Evolutionary conservation across 2,888 invertebrate genomes (phyloP), one percentile per base, ranked within the genome.

Genomic region (Apocheima hispidaria): DNA sequence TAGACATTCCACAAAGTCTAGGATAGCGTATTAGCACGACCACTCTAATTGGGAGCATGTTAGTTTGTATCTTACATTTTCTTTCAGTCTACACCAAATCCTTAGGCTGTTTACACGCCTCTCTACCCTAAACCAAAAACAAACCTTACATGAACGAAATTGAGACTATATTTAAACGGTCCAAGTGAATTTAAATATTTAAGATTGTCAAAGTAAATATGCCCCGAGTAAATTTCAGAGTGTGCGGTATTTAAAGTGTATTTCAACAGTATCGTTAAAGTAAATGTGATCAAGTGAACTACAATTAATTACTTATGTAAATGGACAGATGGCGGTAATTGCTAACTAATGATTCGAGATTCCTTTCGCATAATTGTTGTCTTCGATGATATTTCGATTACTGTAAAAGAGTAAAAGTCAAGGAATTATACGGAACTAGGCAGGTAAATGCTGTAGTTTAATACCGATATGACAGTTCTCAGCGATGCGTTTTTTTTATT

Each of bases 1-100:
- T 6, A 36, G 6, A 51, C 35, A 46, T 40, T 54, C 43, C 10
- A 30, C 38, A 20, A 43, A 35, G 63, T 63, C 62, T 63, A 70
- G 66, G 66, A 65, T 56, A 68, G 51, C 69, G 50, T 66, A 65
- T 73, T 72, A 66, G 61, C 70, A 67, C 54, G 49, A 51, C 60
- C 61, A 63, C 56, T 72, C 71, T 75, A 76, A 78, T 73, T 71
- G 69, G 63, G 65, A 63, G 26, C 68, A 56, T 59, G 65, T 35
- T 49, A 58, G 58, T 49, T 60, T 58, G 53, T 70, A 69, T 64
- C 68, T 53, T 57, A 52, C 23, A 59, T 63, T 67, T 63, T 65
- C 66, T 67, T 62, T 68, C 70, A 71, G 71, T 73, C 68, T 69
- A 68, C 65, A 62, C 44, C 41, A 49, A 61, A 60, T 65, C 64